Evolutionary conservation across 2,888 invertebrate genomes (phyloP).

Genomic region (Pasiphila rectangulata): DNA sequence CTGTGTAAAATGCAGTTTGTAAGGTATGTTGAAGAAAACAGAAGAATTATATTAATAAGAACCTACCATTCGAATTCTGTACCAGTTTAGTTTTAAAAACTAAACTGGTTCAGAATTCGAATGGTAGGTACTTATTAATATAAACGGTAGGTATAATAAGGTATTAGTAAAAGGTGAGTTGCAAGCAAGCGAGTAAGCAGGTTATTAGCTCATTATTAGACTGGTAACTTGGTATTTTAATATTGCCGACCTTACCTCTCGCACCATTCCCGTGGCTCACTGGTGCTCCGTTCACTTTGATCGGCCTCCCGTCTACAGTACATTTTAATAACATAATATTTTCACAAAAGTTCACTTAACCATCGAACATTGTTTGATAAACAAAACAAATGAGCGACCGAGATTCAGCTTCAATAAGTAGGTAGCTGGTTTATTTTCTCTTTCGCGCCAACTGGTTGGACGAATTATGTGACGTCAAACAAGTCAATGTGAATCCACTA

Average conservation of each 20-base stretch:
- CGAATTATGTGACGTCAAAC: slow-evolving; percentile 68
- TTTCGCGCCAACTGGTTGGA: slow-evolving; percentile 67
- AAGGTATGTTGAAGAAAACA: too few relatives aligned
- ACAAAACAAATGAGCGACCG: slow-evolving; percentile 49
- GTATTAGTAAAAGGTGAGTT: too few relatives aligned
- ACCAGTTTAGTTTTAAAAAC: too few relatives aligned
- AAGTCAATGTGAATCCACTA: slow-evolving; percentile 69
- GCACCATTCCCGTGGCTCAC: slow-evolving; percentile 69
- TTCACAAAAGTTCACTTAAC: slow-evolving; percentile 59
- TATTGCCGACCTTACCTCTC: slow-evolving; percentile 62
- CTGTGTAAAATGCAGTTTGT: too few relatives aligned
- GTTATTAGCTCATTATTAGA: too few relatives aligned
- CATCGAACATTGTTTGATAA: slow-evolving; percentile 54
- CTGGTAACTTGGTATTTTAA: slow-evolving; percentile 11
- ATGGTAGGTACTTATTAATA: not conserved
- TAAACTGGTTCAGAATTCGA: not conserved
- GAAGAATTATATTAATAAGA: too few relatives aligned
- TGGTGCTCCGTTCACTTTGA: slow-evolving; percentile 73
- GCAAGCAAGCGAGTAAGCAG: too few relatives aligned
- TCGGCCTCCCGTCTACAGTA: slow-evolving; percentile 74
- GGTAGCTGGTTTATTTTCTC: slow-evolving; percentile 36
- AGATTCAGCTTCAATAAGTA: slow-evolving; percentile 27
- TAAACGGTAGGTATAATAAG: not conserved
- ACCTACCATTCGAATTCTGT: too few relatives aligned
- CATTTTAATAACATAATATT: slow-evolving; percentile 75